Evolutionary conservation across 2,888 invertebrate species (phyloP).

Genomic region (Trichacis sp.): DNA sequence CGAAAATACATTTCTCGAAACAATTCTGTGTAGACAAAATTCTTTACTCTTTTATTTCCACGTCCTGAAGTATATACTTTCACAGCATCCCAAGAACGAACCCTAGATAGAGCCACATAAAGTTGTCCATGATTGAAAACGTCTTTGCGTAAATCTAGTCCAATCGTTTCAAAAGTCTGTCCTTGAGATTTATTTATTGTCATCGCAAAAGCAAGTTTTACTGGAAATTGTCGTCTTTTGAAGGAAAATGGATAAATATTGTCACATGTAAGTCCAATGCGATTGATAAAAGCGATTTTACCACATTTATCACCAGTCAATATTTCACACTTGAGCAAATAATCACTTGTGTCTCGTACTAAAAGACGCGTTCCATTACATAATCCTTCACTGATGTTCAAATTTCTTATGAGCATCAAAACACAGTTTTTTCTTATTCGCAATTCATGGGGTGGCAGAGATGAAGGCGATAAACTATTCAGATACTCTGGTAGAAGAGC

Average conservation of each 20-base stretch:
- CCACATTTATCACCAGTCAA: conserved; percentile 34
- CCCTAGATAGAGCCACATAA: conserved; percentile 36
- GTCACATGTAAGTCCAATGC: not conserved
- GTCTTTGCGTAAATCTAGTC: not conserved
- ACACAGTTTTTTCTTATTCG: not conserved
- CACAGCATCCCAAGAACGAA: conserved; percentile 35
- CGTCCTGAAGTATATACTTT: no score
- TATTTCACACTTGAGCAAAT: conserved; percentile 32
- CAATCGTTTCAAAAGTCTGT: no score
- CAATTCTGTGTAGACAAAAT: no score
- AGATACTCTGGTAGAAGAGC: no score
- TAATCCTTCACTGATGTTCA: no score
- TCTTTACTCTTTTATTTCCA: no score
- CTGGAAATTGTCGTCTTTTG: conserved; percentile 37
- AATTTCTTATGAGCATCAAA: not conserved
- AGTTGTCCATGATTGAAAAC: conserved; percentile 40
- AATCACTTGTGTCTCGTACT: conserved; percentile 27
- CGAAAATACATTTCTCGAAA: no score
- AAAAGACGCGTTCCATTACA: conserved; percentile 41
- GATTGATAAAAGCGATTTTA: conserved; percentile 6
- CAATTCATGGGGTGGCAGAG: not conserved
- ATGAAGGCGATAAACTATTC: not conserved
- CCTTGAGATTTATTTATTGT: conserved; percentile 43
- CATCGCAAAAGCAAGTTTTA: conserved; percentile 44
- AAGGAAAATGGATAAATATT: no score